phyloP scores from a whole-genome alignment of 2,888 invertebrate genomes.

The Synergus laeviventris region DNA sequence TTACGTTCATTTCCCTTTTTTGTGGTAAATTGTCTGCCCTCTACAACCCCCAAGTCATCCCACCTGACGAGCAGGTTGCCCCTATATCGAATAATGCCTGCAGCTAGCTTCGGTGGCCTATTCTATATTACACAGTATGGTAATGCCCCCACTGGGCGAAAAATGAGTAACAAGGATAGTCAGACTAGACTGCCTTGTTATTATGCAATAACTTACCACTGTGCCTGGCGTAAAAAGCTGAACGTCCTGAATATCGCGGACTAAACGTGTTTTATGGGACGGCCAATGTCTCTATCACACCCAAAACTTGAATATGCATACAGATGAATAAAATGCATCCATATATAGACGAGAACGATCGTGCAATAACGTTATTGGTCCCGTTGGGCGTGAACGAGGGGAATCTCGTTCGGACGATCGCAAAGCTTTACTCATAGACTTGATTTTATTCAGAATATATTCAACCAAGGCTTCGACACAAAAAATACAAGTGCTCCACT shows the following conservation, averaged over 20 bases:
- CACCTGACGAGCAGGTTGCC: slow-evolving; percentile 48
- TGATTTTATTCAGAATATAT: slow-evolving; percentile 13
- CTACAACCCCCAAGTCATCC: slow-evolving; percentile 43
- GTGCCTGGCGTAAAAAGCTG: slow-evolving; percentile 64
- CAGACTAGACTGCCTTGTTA: slow-evolving; percentile 59
- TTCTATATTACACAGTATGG: slow-evolving; percentile 74
- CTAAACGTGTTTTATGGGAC: slow-evolving; percentile 70
- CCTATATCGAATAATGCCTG: slow-evolving; percentile 43
- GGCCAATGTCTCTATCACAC: slow-evolving; percentile 72
- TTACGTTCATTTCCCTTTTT: slow-evolving; percentile 55
- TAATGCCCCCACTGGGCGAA: slow-evolving; percentile 67
- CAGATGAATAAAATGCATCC: slow-evolving; percentile 64
- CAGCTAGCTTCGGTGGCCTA: slow-evolving; percentile 53
- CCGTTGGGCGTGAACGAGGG: slow-evolving; percentile 37
- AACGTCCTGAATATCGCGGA: slow-evolving; percentile 57
- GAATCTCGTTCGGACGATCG: slow-evolving; percentile 36
- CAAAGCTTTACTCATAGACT: slow-evolving; percentile 37
- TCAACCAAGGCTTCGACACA: not conserved
- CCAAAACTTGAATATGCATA: slow-evolving; percentile 43
- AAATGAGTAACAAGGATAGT: slow-evolving; percentile 69
- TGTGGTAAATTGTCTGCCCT: slow-evolving; percentile 50
- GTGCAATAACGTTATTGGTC: slow-evolving; percentile 40
- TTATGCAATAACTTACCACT: slow-evolving; percentile 61
- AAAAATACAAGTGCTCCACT: slow-evolving; percentile 12
- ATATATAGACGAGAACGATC: slow-evolving; percentile 58